Conservation (phyloP, 2,888 invertebrate genomes). For the Allophyes oxyacanthae region DNA sequence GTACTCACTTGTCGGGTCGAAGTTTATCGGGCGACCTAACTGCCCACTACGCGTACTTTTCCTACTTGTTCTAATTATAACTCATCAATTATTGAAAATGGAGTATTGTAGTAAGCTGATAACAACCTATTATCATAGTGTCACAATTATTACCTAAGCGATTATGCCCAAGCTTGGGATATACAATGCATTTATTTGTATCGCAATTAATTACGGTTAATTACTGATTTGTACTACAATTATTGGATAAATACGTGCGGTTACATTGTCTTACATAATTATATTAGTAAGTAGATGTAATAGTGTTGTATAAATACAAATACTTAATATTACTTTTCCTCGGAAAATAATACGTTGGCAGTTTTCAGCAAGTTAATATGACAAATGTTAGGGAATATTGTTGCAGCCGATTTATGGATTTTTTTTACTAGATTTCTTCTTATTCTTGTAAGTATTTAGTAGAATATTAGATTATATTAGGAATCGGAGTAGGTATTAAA, state of each 20-base stretch:
- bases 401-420: too few relatives aligned
- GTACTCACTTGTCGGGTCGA: slow-evolving; percentile 64
- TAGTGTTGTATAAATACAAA: slow-evolving; percentile 7
- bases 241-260: slow-evolving; percentile 22
- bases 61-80: slow-evolving; percentile 82
- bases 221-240: slow-evolving; percentile 40
- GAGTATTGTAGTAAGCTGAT: slow-evolving; percentile 53
- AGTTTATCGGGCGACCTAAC: slow-evolving; percentile 74
- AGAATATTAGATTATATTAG: too few relatives aligned
- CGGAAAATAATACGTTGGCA: slow-evolving; percentile 1
- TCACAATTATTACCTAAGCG: slow-evolving; percentile 40
- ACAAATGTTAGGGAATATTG: too few relatives aligned
- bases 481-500: too few relatives aligned
- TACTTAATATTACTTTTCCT: slow-evolving; percentile 17
- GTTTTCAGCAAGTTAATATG: too few relatives aligned
- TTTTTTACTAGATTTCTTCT: too few relatives aligned
- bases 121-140: slow-evolving; percentile 44
- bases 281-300: too few relatives aligned
- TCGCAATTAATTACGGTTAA: slow-evolving; percentile 24
- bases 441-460: too few relatives aligned
- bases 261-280: slow-evolving; percentile 27
- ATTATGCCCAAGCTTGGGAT: slow-evolving; percentile 21
- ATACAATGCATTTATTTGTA: slow-evolving; percentile 32
- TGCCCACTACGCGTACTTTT: slow-evolving; percentile 75
- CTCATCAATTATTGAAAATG: slow-evolving; percentile 60